A percentile compares a stretch with the other conserved stretches of the same genome.
These are phyloP conservation scores for Tringa solitaria DNA, from an alignment of 2,113 vertebrate genomes.

Conservation along the genomic window DNA sequence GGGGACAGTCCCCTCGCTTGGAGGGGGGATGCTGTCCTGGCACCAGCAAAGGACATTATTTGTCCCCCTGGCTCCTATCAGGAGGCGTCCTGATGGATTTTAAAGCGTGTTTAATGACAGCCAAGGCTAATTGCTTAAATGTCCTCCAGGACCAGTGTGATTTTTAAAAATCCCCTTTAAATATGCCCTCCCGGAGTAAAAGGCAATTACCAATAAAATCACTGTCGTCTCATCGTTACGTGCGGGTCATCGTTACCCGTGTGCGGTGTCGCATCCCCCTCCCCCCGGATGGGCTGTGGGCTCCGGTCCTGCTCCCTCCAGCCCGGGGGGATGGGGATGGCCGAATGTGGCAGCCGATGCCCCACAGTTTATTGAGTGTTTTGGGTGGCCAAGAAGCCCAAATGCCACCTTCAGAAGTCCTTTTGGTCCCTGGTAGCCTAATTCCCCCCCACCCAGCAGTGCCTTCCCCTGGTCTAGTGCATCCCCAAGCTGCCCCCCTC, in stretches of 20 bases:
- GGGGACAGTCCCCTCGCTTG: not conserved
- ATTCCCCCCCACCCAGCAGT: not conserved
- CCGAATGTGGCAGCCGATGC: not conserved
- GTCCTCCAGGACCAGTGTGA: not conserved
- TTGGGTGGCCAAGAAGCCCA: not conserved
- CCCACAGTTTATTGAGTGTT: rapidly evolving
- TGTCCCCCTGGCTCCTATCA: not conserved
- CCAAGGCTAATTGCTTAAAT: not conserved
- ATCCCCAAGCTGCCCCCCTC: not conserved
- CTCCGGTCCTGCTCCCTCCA: not conserved
- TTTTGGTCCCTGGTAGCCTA: not conserved
- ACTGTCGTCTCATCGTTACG: rapidly evolving
- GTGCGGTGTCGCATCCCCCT: not conserved
- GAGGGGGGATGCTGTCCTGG: not conserved
- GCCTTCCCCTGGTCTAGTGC: not conserved
- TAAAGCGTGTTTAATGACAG: not conserved
- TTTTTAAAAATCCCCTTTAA: not conserved
- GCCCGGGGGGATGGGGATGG: not conserved
- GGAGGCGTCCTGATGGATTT: not conserved
- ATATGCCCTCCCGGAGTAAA: not conserved
- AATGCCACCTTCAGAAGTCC: not conserved
- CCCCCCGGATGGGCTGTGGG: not conserved
- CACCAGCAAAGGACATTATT: not conserved
- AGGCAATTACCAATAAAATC: not conserved
- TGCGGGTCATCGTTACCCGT: not conserved